phyloP scores from a whole-genome alignment of 2,888 invertebrate species.

The Leucophenga maculata region DNA sequence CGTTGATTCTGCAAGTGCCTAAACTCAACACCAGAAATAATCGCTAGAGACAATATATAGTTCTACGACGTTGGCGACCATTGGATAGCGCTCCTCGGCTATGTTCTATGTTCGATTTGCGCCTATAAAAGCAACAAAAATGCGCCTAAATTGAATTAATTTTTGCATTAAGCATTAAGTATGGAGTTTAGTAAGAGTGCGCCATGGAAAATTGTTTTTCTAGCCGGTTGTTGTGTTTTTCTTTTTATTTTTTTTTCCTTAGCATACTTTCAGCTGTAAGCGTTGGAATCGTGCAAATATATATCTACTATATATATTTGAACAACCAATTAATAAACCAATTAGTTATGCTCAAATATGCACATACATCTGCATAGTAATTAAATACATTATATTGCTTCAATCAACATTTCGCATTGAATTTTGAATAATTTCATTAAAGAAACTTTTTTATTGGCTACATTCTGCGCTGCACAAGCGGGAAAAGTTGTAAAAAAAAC shows the following conservation, averaged over 20 bases:
- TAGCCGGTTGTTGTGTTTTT: no score
- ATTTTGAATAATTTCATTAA: no score
- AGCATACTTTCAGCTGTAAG: no score
- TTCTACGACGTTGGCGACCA: not conserved
- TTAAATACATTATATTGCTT: no score
- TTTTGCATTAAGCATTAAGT: conserved; percentile 3
- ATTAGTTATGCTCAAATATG: not conserved
- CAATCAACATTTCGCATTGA: no score
- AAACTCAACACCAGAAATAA: not conserved
- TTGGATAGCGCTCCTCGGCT: conserved; percentile 32
- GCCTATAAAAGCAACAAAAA: not conserved
- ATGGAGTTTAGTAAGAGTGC: not conserved
- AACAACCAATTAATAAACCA: not conserved
- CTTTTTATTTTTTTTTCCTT: no score
- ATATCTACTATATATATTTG: not conserved
- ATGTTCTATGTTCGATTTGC: conserved; percentile 32
- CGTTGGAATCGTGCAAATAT: no score
- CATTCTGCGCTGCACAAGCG: no score
- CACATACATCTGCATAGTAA: no score
- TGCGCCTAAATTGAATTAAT: conserved; percentile 5
- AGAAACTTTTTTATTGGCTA: no score
- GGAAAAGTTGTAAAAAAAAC: not conserved
- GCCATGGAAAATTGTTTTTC: no score
- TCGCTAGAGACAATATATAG: not conserved
- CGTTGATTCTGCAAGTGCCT: conserved; percentile 42